These are phyloP conservation scores for Daubentonia madagascariensis DNA, from an alignment of 2,113 vertebrate species.

Conservation along the genomic window DNA sequence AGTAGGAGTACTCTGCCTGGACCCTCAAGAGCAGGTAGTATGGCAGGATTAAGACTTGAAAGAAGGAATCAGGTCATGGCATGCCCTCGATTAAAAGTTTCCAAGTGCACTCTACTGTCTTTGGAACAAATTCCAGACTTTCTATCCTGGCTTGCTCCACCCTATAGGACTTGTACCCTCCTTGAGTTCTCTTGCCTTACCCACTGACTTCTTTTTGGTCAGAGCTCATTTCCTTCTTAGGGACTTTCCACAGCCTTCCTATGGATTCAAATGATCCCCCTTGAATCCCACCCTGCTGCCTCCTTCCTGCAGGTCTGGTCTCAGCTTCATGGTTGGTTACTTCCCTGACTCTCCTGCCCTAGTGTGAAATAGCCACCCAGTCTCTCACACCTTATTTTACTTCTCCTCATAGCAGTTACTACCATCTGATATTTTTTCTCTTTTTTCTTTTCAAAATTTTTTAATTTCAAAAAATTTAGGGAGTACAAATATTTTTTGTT, in stretches of 20 bases:
- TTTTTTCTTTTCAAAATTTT: too few species aligned
- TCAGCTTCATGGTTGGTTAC: neutral
- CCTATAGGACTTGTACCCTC: neutral
- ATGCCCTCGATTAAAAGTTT: neutral
- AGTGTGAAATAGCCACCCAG: neutral
- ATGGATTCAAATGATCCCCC: neutral
- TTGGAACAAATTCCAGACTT: neutral
- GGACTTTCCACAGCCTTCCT: neutral
- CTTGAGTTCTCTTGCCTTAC: neutral
- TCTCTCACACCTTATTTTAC: neutral
- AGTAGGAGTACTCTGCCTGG: neutral
- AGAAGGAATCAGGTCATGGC: neutral
- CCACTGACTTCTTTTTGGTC: neutral
- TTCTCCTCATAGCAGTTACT: neutral
- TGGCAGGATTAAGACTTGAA: neutral
- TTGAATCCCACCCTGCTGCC: neutral
- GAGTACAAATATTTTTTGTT: too few species aligned
- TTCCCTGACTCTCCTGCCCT: too few species aligned
- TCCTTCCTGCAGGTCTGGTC: too few species aligned
- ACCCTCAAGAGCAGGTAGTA: neutral
- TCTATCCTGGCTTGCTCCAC: neutral
- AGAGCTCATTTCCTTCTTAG: neutral
- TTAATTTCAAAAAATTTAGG: too few species aligned
- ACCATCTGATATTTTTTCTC: too few species aligned
- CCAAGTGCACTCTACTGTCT: neutral